Percentiles rank a stretch among this genome's conserved stretches.
Evolutionary conservation across 2,888 invertebrate genomes (phyloP).

Genomic region (Prostheceraeus crozeri): DNA sequence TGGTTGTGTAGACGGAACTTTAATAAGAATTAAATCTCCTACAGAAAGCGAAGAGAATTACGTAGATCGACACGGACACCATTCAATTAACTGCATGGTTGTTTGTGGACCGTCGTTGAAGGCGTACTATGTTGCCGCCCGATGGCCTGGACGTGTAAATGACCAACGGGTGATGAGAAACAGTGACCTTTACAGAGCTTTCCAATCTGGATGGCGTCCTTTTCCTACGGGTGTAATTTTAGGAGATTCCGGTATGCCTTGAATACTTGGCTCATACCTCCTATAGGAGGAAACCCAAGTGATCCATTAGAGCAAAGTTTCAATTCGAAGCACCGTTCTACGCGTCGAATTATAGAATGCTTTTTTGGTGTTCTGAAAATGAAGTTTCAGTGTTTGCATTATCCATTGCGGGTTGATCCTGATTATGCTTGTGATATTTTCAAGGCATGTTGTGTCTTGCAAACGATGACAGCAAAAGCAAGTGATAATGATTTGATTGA

Average conservation of each 20-base stretch:
- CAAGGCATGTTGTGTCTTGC: slow-evolving; percentile 10
- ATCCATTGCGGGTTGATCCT: slow-evolving; percentile 22
- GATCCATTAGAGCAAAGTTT: slow-evolving; percentile 1
- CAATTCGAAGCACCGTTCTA: slow-evolving; percentile 11
- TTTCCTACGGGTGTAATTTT: slow-evolving; percentile 24
- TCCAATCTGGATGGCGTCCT: slow-evolving; percentile 28
- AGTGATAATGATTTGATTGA: too few relatives aligned
- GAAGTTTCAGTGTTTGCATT: neutral
- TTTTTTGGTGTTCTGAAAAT: slow-evolving; percentile 24
- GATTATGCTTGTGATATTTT: slow-evolving; percentile 16
- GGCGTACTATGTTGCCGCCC: slow-evolving; percentile 20
- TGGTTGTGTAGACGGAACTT: slow-evolving; percentile 26
- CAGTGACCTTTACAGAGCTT: slow-evolving; percentile 9
- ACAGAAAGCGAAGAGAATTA: slow-evolving; percentile 23
- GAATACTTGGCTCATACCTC: slow-evolving; percentile 9
- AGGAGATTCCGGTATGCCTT: slow-evolving; percentile 27
- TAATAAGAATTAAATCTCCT: slow-evolving; percentile 23
- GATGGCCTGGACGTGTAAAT: slow-evolving; percentile 24
- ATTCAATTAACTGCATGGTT: slow-evolving; percentile 27
- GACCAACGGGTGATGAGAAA: slow-evolving; percentile 26
- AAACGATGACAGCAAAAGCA: too few relatives aligned
- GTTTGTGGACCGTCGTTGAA: slow-evolving; percentile 9
- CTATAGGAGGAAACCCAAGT: slow-evolving; percentile 18
- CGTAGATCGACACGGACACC: slow-evolving; percentile 28
- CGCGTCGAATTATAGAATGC: slow-evolving; percentile 19